Conservation (phyloP, 2,113 vertebrate genomes). For the Echinops telfairi region DNA sequence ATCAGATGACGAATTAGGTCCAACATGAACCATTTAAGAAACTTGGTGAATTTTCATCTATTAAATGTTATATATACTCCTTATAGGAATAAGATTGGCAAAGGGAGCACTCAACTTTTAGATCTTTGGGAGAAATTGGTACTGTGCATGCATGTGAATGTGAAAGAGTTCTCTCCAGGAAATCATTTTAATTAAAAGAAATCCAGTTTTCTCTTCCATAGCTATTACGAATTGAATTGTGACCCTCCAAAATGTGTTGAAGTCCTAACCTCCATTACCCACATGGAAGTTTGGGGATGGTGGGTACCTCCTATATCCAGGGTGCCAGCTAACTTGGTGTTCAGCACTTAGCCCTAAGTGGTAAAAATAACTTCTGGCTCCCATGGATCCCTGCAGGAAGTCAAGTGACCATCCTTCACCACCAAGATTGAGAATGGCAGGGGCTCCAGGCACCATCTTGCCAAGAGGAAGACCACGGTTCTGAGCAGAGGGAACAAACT, state of each 20-base stretch:
- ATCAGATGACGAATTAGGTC: conserved; percentile 37
- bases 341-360: neutral
- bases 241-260: neutral
- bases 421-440: neutral
- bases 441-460: neutral
- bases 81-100: conserved; percentile 1
- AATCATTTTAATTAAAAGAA: conserved; percentile 23
- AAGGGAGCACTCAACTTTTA: neutral
- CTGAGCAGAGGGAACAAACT: neutral
- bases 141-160: neutral
- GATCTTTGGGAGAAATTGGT: conserved; percentile 23
- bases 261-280: neutral
- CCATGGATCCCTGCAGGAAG: neutral
- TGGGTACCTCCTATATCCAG: neutral
- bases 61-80: conserved; percentile 1
- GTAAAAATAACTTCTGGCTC: too few species aligned
- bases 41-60: conserved; percentile 33
- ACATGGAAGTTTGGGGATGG: neutral
- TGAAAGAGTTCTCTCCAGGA: conserved; percentile 51
- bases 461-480: neutral
- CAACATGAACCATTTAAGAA: conserved; percentile 47
- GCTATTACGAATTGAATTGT: too few species aligned
- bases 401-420: neutral
- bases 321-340: neutral
- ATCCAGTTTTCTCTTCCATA: conserved; percentile 1